Conservation (phyloP, 2,797 vertebrate genomes). For the Microctenopoma stevenorrisi region DNA sequence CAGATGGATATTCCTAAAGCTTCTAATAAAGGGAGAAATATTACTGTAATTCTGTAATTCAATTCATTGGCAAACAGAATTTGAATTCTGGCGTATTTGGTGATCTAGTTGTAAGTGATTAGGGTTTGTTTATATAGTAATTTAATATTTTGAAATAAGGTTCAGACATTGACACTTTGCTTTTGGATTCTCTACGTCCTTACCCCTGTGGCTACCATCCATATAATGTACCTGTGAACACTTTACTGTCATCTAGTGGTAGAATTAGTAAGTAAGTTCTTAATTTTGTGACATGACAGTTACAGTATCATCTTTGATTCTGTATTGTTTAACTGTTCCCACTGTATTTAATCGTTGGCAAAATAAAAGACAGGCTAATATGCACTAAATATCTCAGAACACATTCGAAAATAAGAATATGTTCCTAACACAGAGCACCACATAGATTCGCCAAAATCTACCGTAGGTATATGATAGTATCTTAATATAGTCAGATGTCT, state of each 20-base stretch:
- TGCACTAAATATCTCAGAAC: not conserved
- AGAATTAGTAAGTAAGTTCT: too few species aligned
- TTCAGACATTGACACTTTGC: too few species aligned
- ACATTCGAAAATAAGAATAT: not conserved
- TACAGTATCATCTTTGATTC: too few species aligned
- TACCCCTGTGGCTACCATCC: too few species aligned
- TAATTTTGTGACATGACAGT: too few species aligned
- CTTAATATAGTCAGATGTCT: not conserved
- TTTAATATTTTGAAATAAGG: not conserved
- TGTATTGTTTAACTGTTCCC: not conserved
- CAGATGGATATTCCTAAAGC: slow-evolving; percentile 23
- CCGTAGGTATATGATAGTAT: not conserved
- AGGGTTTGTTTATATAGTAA: slow-evolving; percentile 5
- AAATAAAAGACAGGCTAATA: not conserved
- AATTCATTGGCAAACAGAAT: slow-evolving; percentile 10
- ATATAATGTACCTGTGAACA: too few species aligned
- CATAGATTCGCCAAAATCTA: too few species aligned
- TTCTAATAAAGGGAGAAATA: slow-evolving; percentile 33
- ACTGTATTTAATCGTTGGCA: not conserved
- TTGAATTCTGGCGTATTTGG: not conserved
- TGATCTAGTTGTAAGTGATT: not conserved
- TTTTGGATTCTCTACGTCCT: too few species aligned
- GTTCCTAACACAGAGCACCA: not conserved
- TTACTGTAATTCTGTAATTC: slow-evolving; percentile 8
- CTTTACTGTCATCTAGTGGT: slow-evolving; percentile 63